Percentiles rank a stretch among this genome's conserved stretches.
phyloP scores from a whole-genome alignment of 2,113 vertebrate species.

The Capreolus pygargus region DNA sequence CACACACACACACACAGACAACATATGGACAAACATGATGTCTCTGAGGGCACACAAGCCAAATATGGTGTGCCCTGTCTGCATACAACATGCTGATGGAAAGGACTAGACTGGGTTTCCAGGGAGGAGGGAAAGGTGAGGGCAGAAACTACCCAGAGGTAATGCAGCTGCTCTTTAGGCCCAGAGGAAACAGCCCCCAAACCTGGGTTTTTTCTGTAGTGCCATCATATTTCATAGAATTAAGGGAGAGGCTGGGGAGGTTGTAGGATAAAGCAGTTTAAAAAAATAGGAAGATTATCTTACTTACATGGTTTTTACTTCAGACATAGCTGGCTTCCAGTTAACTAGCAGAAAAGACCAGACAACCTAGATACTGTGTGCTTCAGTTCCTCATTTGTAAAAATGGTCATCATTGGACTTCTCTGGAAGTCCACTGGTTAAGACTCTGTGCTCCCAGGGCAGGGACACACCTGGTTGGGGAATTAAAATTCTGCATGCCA shows the following conservation, averaged over 20 bases:
- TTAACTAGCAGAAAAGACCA: background rate
- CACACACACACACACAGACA: background rate
- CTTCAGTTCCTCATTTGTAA: background rate
- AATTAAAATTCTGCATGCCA: background rate
- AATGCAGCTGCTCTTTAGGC: accelerated
- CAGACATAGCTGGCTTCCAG: background rate
- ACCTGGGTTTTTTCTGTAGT: background rate
- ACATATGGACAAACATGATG: background rate
- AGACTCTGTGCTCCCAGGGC: background rate
- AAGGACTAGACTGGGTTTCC: background rate
- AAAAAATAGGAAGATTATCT: background rate
- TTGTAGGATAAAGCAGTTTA: background rate
- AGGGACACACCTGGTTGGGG: background rate
- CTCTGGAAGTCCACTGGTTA: background rate
- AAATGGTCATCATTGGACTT: background rate
- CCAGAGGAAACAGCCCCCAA: background rate
- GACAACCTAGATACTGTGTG: background rate
- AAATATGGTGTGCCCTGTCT: background rate
- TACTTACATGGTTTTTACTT: background rate
- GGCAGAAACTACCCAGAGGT: background rate
- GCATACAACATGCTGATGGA: background rate
- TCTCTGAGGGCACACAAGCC: background rate
- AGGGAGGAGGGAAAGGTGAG: background rate
- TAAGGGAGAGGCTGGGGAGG: background rate
- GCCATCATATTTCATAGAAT: background rate